A percentile compares a stretch with the other conserved stretches of the same genome.
Conservation (phyloP, 2,113 vertebrate genomes). For the Cavia porcellus region DNA sequence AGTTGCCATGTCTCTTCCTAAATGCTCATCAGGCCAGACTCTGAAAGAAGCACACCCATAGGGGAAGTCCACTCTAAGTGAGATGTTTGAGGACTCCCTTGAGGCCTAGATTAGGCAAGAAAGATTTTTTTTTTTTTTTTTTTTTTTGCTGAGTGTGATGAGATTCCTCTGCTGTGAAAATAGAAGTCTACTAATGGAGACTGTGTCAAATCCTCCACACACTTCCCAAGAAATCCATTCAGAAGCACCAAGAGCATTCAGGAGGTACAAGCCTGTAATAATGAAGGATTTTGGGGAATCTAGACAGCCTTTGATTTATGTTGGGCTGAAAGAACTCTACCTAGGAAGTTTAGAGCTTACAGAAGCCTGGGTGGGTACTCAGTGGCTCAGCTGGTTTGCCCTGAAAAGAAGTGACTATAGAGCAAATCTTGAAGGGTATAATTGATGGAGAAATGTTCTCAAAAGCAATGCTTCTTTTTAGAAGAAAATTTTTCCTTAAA, state of each 20-base stretch:
- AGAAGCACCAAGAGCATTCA: not conserved
- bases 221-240: not conserved
- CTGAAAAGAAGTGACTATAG: not conserved
- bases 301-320: not conserved
- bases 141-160: not conserved
- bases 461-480: not conserved
- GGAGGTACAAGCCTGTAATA: fast-evolving
- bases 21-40: not conserved
- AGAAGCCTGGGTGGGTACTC: not conserved
- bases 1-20: not conserved
- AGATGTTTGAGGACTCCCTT: not conserved
- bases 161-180: not conserved
- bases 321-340: not conserved
- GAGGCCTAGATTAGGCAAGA: not conserved
- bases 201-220: not conserved
- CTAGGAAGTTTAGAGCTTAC: not conserved
- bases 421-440: not conserved
- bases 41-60: not conserved
- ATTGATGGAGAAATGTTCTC: not conserved
- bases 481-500: conserved; percentile 25
- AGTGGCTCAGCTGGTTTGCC: not conserved
- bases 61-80: not conserved
- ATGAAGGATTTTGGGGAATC: not conserved
- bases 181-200: not conserved
- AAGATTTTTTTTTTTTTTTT: not conserved